phyloP scores from a whole-genome alignment of 2,888 invertebrate genomes.

The Imbricaverruca yamaguchii region DNA sequence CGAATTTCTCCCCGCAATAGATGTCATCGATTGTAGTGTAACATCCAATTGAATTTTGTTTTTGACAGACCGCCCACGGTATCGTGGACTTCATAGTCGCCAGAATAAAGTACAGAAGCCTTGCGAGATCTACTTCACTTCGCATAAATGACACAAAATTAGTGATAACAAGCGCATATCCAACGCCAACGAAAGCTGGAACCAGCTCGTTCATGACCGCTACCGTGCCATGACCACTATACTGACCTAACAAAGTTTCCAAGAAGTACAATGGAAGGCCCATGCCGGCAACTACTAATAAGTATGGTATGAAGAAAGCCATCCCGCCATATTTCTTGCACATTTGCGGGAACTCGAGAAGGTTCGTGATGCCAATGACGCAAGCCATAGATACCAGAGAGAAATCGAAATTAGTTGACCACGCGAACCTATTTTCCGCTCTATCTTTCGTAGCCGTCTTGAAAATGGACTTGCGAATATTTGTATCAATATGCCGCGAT shows the following conservation, averaged over 20 bases:
- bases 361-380: not conserved
- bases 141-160: not conserved
- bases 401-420: not conserved
- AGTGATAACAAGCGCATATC: not conserved
- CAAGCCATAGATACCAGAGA: not conserved
- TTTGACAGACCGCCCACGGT: not conserved
- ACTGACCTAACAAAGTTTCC: not conserved
- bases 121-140: not conserved
- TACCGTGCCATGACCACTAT: not conserved
- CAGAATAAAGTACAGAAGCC: not conserved
- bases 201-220: slow-evolving; percentile 11
- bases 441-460: slow-evolving; percentile 1
- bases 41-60: not conserved
- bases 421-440: not conserved
- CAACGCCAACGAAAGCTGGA: not conserved
- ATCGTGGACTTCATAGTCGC: not conserved
- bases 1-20: not conserved
- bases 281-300: not conserved
- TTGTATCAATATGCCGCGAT: not conserved
- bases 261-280: not conserved
- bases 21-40: not conserved
- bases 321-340: not conserved
- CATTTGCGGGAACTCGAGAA: not conserved
- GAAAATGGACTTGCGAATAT: not conserved
- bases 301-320: not conserved